Percentiles rank a stretch among this genome's conserved stretches.
phyloP scores from a whole-genome alignment of 2,888 invertebrate genomes.

The Eilema caniola region DNA sequence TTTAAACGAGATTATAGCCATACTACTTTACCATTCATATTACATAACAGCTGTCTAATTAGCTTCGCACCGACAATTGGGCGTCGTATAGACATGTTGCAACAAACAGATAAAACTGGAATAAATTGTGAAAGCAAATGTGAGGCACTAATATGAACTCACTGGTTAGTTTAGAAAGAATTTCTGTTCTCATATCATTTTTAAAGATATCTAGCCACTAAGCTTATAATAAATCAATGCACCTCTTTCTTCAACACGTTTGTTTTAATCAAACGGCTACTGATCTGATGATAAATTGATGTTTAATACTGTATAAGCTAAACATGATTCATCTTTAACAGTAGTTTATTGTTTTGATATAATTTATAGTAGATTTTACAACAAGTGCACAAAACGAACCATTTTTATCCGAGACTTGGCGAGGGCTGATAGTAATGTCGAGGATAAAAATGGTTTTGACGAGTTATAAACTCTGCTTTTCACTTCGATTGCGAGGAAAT shows the following conservation, averaged over 20 bases:
- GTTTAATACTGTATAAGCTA: too few relatives aligned
- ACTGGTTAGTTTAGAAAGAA: constrained; percentile 40
- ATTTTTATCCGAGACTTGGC: too few relatives aligned
- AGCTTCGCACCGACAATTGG: constrained; percentile 26
- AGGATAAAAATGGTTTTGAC: too few relatives aligned
- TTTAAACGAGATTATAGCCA: background rate
- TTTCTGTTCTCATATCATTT: constrained; percentile 36
- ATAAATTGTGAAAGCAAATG: constrained; percentile 50
- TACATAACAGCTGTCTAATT: constrained; percentile 40
- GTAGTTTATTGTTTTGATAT: too few relatives aligned
- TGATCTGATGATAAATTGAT: background rate
- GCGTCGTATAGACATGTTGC: constrained; percentile 45
- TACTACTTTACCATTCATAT: constrained; percentile 14
- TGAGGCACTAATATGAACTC: constrained; percentile 44
- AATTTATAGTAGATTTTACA: too few relatives aligned
- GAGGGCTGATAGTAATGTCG: too few relatives aligned
- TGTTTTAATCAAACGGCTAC: background rate
- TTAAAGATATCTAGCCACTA: background rate
- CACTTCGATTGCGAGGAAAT: too few relatives aligned
- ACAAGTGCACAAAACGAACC: too few relatives aligned
- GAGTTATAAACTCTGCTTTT: too few relatives aligned
- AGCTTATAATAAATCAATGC: background rate
- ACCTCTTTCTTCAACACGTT: too few relatives aligned
- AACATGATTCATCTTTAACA: too few relatives aligned
- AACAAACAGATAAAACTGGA: constrained; percentile 47